Evolutionary conservation across 2,797 vertebrate genomes (phyloP).

Genomic region (Platyrinchus mystaceus): DNA sequence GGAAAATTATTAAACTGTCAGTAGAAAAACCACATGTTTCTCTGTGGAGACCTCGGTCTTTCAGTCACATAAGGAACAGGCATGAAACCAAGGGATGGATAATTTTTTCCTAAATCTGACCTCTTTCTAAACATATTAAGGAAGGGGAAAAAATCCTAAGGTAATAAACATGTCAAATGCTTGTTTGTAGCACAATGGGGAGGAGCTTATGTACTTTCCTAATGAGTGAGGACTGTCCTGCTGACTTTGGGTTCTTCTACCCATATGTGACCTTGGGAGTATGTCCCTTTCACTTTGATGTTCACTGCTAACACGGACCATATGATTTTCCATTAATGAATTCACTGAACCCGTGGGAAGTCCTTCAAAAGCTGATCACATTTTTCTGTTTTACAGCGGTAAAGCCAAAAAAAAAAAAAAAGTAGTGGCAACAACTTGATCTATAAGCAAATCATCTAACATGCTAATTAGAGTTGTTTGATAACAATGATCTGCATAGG

Average conservation of each 20-base stretch:
- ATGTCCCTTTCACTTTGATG: background rate
- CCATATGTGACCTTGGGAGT: background rate
- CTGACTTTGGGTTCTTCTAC: background rate
- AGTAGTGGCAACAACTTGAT: background rate
- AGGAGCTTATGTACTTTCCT: background rate
- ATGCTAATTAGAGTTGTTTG: background rate
- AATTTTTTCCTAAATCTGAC: background rate
- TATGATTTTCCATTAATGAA: background rate
- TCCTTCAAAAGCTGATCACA: background rate
- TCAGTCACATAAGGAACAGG: background rate
- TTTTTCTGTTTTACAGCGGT: background rate
- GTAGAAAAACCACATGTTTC: background rate
- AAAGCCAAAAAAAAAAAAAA: background rate
- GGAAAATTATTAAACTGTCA: background rate
- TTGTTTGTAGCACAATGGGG: background rate
- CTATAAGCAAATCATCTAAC: background rate
- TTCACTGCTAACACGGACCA: background rate
- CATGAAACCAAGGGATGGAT: background rate
- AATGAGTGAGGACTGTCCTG: background rate
- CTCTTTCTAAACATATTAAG: background rate
- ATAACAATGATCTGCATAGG: background rate
- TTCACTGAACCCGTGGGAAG: background rate
- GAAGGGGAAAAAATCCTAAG: background rate
- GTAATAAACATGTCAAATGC: background rate
- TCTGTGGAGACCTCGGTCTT: background rate